A percentile compares a stretch with the other conserved stretches of the same genome.
Evolutionary conservation across 2,888 invertebrate genomes (phyloP).

Genomic region (Leptinotarsa tumamoca): DNA sequence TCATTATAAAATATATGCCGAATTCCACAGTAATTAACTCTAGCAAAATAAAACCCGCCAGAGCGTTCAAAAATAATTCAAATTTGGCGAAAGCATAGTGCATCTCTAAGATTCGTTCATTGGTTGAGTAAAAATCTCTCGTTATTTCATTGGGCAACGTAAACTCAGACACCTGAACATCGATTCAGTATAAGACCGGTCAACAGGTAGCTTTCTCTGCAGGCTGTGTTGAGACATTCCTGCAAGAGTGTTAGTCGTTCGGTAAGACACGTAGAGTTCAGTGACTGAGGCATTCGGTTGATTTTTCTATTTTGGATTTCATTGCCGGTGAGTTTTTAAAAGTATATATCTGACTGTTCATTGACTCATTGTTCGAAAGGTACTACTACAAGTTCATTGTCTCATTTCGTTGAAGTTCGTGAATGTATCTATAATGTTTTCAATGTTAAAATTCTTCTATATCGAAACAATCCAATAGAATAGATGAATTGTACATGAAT

Average conservation of each 20-base stretch:
- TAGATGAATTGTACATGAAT: too few species aligned
- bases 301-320: conserved; percentile 11
- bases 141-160: conserved; percentile 46
- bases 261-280: conserved; percentile 14
- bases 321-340: conserved; percentile 26
- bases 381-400: too few species aligned
- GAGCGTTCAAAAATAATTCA: conserved; percentile 25
- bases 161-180: conserved; percentile 51
- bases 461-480: too few species aligned
- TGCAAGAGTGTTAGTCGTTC: conserved; percentile 29
- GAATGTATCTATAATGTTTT: too few species aligned
- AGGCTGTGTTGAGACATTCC: conserved; percentile 40
- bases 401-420: too few species aligned
- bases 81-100: conserved; percentile 26
- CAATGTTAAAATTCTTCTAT: too few species aligned
- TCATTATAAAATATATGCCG: conserved; percentile 1
- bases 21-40: conserved; percentile 6
- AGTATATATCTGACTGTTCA: too few species aligned
- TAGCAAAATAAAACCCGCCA: conserved; percentile 16
- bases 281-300: conserved; percentile 28
- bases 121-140: conserved; percentile 42
- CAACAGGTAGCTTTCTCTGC: conserved; percentile 41
- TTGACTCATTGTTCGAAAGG: too few species aligned
- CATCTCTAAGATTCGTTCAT: conserved; percentile 37
- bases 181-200: conserved; percentile 51